Percentiles rank a stretch among this genome's conserved stretches.
Conservation (phyloP, 2,113 vertebrate species). For the Gallinago jamesoni region DNA sequence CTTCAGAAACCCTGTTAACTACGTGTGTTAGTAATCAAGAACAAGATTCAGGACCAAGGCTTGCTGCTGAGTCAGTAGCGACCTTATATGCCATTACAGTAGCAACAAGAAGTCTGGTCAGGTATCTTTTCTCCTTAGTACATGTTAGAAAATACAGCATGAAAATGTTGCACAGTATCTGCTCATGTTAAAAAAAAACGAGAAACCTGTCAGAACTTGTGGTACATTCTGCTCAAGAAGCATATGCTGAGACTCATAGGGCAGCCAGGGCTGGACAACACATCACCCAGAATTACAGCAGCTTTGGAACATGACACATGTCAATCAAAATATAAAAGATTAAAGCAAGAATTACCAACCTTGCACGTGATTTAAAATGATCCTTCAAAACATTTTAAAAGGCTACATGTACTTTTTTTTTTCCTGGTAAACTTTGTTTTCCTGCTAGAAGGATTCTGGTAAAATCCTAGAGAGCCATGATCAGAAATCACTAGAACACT, state of each 20-base stretch:
- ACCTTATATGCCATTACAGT: not conserved
- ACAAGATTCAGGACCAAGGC: not conserved
- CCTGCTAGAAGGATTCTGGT: not conserved
- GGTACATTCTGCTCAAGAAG: not conserved
- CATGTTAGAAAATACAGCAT: not conserved
- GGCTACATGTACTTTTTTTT: not conserved
- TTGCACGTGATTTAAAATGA: not conserved
- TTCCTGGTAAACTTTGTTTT: not conserved
- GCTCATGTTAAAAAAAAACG: not conserved
- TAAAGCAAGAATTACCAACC: not conserved
- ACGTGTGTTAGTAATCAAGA: not conserved
- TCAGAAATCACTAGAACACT: not conserved
- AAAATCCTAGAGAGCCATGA: not conserved
- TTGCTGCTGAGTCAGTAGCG: not conserved
- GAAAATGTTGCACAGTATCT: not conserved
- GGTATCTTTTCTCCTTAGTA: not conserved
- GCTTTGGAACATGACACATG: not conserved
- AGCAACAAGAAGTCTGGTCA: not conserved
- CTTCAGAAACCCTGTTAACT: not conserved
- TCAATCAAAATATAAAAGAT: not conserved
- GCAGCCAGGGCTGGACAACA: not conserved
- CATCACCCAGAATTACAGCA: accelerated
- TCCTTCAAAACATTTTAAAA: not conserved
- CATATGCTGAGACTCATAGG: not conserved
- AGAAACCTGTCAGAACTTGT: not conserved